phyloP scores from a whole-genome alignment of 2,888 invertebrate genomes.

The Parnassius orleans region DNA sequence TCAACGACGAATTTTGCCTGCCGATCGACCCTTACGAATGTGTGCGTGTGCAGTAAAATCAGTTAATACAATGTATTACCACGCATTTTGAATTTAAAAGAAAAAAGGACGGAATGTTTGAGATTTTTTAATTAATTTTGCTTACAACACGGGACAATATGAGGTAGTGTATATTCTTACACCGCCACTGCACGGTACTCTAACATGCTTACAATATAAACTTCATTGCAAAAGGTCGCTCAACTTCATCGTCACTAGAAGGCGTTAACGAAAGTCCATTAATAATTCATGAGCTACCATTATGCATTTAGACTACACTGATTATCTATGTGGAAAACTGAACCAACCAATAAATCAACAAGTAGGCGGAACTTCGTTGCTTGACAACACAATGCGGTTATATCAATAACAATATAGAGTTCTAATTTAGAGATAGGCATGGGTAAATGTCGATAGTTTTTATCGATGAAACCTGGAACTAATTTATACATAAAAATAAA shows the following conservation, averaged over 20 bases:
- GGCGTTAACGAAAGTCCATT: constrained; percentile 12
- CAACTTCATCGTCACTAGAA: constrained; percentile 12
- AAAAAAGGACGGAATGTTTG: too few species aligned
- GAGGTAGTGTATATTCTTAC: too few species aligned
- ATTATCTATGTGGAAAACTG: background rate
- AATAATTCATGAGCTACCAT: constrained; percentile 22
- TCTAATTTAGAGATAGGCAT: constrained; percentile 1
- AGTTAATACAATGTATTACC: too few species aligned
- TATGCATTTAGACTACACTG: constrained; percentile 2
- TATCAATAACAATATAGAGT: constrained; percentile 19
- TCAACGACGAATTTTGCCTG: too few species aligned
- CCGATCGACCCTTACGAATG: too few species aligned
- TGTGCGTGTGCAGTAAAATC: too few species aligned
- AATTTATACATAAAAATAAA: too few species aligned
- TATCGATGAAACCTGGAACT: constrained; percentile 4
- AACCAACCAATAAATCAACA: constrained; percentile 17
- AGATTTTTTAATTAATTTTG: too few species aligned
- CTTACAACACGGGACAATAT: too few species aligned
- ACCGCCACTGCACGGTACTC: too few species aligned
- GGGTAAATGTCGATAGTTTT: background rate
- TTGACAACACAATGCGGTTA: constrained; percentile 28
- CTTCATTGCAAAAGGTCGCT: constrained; percentile 13
- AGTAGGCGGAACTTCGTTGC: constrained; percentile 10
- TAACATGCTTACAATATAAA: too few species aligned
- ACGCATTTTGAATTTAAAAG: too few species aligned